Evolutionary conservation across 1,140 invertebrate species (phyloP).

Genomic region (Daktulosphaira vitifoliae): DNA sequence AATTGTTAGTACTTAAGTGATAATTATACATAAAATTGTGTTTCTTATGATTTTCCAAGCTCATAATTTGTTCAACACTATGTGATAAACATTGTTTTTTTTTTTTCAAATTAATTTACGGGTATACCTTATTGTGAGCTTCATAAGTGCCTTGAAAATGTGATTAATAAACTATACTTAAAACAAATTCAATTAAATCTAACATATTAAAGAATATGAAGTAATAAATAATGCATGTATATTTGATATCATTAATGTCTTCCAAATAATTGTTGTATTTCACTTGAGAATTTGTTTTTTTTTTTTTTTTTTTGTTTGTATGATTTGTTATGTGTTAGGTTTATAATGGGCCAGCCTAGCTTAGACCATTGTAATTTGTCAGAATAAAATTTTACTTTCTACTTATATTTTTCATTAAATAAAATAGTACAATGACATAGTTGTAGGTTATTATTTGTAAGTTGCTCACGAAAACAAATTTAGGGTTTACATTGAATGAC

Average conservation of each 20-base stretch:
- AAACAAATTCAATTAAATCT: conserved; percentile 6
- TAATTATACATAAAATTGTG: not conserved
- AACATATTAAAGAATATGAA: not conserved
- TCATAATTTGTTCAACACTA: conserved; percentile 26
- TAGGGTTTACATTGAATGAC: conserved; percentile 1
- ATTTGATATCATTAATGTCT: conserved; percentile 16
- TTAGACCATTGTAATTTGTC: conserved; percentile 23
- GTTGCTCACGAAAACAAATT: conserved; percentile 8
- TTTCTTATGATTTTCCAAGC: conserved; percentile 24
- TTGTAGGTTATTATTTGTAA: conserved; percentile 12
- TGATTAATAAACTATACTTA: conserved; percentile 22
- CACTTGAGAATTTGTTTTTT: conserved; percentile 1
- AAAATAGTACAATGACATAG: conserved; percentile 11
- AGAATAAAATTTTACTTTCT: not conserved
- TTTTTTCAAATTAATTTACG: conserved; percentile 6
- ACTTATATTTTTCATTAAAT: too few relatives aligned
- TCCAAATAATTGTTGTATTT: conserved; percentile 30
- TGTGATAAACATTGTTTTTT: conserved; percentile 33
- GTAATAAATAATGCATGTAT: too few relatives aligned
- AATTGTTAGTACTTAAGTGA: conserved; percentile 21
- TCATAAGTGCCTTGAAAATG: conserved; percentile 27
- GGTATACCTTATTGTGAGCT: conserved; percentile 31
- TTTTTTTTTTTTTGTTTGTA: conserved; percentile 18
- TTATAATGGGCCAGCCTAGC: not conserved
- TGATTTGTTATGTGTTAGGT: conserved; percentile 30